phyloP scores from a whole-genome alignment of 2,113 vertebrate species.

The Leptocoma aspasia region DNA sequence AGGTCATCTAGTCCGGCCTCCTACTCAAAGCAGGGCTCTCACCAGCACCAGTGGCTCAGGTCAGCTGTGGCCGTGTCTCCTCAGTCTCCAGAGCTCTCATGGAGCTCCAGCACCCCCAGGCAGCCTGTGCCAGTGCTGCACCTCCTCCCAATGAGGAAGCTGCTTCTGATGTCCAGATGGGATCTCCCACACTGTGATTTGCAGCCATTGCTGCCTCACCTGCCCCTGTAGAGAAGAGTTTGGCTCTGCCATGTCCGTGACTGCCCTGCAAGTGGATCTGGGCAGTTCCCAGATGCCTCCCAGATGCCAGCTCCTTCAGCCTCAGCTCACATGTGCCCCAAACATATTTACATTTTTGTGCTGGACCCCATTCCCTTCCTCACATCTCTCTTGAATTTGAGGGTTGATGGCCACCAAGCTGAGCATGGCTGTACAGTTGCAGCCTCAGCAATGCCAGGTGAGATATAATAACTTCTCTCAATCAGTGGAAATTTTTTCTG shows the following conservation, averaged over 20 bases:
- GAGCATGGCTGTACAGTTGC: neutral
- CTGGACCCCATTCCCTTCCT: neutral
- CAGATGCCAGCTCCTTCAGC: neutral
- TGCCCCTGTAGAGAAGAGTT: neutral
- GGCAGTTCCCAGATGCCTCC: neutral
- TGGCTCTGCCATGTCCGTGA: neutral
- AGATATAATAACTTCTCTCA: neutral
- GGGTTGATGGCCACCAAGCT: neutral
- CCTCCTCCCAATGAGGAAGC: neutral
- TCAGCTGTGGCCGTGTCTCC: neutral
- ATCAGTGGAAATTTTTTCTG: neutral
- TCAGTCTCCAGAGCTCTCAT: neutral
- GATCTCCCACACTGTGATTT: rapidly evolving
- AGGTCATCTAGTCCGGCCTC: neutral
- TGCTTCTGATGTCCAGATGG: neutral
- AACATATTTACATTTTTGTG: neutral
- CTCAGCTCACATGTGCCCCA: neutral
- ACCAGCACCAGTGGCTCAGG: neutral
- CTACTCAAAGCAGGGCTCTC: neutral
- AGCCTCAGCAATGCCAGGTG: neutral
- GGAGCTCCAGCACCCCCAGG: neutral
- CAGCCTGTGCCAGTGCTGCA: neutral
- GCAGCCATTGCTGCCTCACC: neutral
- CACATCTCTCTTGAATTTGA: neutral
- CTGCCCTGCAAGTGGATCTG: neutral